A percentile compares a stretch with the other conserved stretches of the same genome.
Evolutionary conservation across 2,888 invertebrate species (phyloP).

Genomic region (Magallana nippona): DNA sequence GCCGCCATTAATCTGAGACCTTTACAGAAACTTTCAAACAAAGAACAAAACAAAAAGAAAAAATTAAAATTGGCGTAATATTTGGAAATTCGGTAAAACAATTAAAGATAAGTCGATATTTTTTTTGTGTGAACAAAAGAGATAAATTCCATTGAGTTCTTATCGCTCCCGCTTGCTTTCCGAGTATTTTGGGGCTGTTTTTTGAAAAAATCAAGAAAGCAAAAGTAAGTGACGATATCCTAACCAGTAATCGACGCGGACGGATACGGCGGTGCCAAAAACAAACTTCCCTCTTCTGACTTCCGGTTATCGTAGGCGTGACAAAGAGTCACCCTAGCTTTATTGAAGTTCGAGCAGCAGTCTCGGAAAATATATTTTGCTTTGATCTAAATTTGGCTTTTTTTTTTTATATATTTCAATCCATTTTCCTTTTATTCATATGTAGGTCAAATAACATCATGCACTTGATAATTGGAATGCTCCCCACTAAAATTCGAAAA

Average conservation of each 20-base stretch:
- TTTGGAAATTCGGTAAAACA: not conserved
- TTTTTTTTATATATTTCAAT: too few relatives aligned
- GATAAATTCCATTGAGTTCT: not conserved
- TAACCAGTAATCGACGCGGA: conserved; percentile 20
- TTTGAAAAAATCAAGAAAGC: conserved; percentile 18
- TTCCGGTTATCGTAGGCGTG: conserved; percentile 1
- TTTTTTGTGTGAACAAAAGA: not conserved
- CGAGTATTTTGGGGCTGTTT: not conserved
- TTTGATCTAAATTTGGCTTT: too few relatives aligned
- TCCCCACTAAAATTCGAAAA: too few relatives aligned
- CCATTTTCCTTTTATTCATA: too few relatives aligned
- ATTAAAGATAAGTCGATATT: not conserved
- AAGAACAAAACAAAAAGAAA: too few relatives aligned
- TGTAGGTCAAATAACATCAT: too few relatives aligned
- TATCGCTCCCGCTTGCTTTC: conserved; percentile 6
- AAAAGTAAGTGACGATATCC: not conserved
- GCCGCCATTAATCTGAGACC: too few relatives aligned
- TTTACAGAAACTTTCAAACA: too few relatives aligned
- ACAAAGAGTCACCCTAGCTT: not conserved
- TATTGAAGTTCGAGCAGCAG: conserved; percentile 14
- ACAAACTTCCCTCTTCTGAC: conserved; percentile 28
- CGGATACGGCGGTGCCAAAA: not conserved
- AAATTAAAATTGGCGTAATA: too few relatives aligned
- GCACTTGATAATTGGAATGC: too few relatives aligned
- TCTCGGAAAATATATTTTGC: not conserved